A percentile compares a stretch with the other conserved stretches of the same genome.
phyloP scores from a whole-genome alignment of 2,113 vertebrate species.

The Proteles cristata region DNA sequence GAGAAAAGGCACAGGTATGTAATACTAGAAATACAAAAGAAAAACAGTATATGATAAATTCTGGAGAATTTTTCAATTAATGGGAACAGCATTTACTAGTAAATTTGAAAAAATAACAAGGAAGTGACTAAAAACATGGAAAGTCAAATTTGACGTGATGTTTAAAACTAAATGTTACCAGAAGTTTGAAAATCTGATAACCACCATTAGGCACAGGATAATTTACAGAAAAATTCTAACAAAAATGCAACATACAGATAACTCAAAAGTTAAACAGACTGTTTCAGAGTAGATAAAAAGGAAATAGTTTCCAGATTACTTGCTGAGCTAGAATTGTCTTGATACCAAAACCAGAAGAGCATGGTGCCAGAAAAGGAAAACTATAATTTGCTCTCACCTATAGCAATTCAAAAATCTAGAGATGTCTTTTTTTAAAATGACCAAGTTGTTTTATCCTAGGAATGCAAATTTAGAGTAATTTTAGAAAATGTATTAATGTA shows the following conservation, averaged over 20 bases:
- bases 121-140: not conserved
- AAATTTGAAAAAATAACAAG: not conserved
- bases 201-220: not conserved
- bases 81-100: not conserved
- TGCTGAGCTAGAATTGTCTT: not conserved
- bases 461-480: not conserved
- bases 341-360: not conserved
- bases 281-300: not conserved
- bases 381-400: not conserved
- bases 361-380: not conserved
- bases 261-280: not conserved
- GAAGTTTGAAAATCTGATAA: constrained; percentile 48
- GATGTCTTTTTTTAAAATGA: not conserved
- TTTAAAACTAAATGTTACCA: constrained; percentile 1
- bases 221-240: not conserved
- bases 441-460: not conserved
- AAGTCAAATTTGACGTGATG: not conserved
- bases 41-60: not conserved
- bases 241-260: not conserved
- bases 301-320: not conserved
- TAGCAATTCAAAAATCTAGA: not conserved
- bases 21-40: not conserved
- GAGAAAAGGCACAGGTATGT: not conserved
- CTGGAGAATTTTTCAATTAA: not conserved
- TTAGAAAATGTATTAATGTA: not conserved